Evolutionary conservation across 2,113 vertebrate genomes (phyloP), one percentile per base, ranked within the genome.

Genomic region (Cebidichthys violaceus): DNA sequence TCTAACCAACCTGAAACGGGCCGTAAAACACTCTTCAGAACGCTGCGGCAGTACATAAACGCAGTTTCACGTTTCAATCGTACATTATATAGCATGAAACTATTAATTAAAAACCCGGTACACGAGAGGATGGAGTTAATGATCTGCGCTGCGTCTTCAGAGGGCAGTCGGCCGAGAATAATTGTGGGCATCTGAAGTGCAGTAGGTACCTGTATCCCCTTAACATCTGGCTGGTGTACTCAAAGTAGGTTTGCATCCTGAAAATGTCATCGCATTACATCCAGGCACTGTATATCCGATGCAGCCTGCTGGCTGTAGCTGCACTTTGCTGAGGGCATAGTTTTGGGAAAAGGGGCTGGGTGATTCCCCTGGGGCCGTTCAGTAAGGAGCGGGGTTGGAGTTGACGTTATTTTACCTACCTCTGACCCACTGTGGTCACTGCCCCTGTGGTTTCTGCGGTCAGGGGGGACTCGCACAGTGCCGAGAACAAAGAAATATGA

Each of bases 401-500:
- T 66, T 84, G 55, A 54, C 71, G 43, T 87, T 75, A 45, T 66
- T 71, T 67, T 74, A 37, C 77, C 39, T 45, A 79, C 77, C 85
- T 70, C 65, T 90, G 86, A 88, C 86, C 91, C 83, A 66, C 64
- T 70, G 82, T 70, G 89, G 84, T 88, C 76, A 76, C 61, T 78
- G 61, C 86, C 75, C 77, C 67, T 85, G 91, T 79, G 82, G 86
- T 78, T 83, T 76, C 71, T 89, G 84, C 15, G 79, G 87, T 89
- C 85, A 72, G 78, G 57, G 67, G 85, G 85, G 72, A 70, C 79
- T 87, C 86, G 22, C 84, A 64, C 78, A 65, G 59, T 75, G 81
- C 79, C 81, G 82, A 89, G 84, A 92, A 90, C 87, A 93, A 77
- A 89, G 84, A 90, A 88, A 87, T 87, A 67, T 66, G 79, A 90